Conservation (phyloP, 1,140 invertebrate species). For the Procambarus virginalis region DNA sequence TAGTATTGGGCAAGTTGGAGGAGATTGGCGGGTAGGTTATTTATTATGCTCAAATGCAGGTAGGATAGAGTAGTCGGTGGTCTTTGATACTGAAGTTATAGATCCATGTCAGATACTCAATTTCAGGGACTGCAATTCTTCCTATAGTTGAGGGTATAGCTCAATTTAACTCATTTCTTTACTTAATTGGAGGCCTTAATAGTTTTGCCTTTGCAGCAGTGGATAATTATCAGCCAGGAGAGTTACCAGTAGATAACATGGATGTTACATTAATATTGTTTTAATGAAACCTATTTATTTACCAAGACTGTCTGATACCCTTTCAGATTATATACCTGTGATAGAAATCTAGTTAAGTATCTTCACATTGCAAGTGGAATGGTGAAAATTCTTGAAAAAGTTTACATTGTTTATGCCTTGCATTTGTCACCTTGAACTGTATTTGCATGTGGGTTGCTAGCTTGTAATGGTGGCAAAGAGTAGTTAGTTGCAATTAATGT, state of each 20-base stretch:
- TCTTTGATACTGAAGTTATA: conserved; percentile 1
- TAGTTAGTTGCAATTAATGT: conserved; percentile 17
- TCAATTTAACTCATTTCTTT: background rate
- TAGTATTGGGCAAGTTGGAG: background rate
- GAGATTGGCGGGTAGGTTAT: background rate
- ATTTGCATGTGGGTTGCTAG: background rate
- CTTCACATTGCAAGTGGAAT: background rate
- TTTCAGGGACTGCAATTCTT: background rate
- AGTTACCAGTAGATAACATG: background rate
- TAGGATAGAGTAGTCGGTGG: background rate
- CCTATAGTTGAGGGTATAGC: background rate
- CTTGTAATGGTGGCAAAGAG: background rate
- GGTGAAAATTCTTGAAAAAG: background rate
- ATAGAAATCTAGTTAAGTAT: background rate
- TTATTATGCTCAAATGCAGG: background rate
- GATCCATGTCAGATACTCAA: background rate
- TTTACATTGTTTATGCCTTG: background rate
- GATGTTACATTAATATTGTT: background rate
- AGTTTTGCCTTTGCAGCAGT: background rate
- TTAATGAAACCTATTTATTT: background rate
- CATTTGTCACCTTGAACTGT: background rate
- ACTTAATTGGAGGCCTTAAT: background rate
- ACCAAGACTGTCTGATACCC: background rate
- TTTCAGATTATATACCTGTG: background rate
- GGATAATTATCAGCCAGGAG: background rate